Conservation (phyloP, 1,140 invertebrate genomes). For the Euura saliciscinereae region DNA sequence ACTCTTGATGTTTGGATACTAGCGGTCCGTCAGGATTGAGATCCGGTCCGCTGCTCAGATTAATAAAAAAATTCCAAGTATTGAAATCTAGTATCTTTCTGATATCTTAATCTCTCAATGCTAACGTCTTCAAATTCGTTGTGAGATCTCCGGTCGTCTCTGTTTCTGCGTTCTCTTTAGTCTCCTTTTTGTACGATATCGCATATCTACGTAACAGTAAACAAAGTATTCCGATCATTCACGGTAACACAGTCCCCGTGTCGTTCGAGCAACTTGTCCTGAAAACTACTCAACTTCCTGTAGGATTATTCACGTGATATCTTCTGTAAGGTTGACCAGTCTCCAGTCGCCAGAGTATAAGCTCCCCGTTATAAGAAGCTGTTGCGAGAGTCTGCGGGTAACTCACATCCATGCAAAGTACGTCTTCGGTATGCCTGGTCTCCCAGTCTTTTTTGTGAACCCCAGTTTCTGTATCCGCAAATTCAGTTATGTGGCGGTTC, state of each 20-base stretch:
- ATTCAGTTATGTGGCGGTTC: slow-evolving; percentile 73
- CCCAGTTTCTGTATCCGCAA: slow-evolving; percentile 63
- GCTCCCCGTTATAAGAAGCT: slow-evolving; percentile 73
- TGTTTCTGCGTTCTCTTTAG: slow-evolving; percentile 8
- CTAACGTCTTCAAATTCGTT: neutral
- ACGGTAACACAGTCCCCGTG: no score
- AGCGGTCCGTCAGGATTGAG: neutral
- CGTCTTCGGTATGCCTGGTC: slow-evolving; percentile 73
- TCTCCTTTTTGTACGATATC: slow-evolving; percentile 20
- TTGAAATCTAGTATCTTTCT: neutral
- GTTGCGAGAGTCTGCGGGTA: slow-evolving; percentile 73
- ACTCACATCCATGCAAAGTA: slow-evolving; percentile 67
- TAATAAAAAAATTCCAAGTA: neutral
- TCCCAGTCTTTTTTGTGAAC: slow-evolving; percentile 64
- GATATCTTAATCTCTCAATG: neutral
- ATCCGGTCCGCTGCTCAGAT: no score
- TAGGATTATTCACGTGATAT: slow-evolving; percentile 40
- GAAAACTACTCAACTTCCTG: slow-evolving; percentile 30
- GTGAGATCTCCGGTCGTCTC: neutral
- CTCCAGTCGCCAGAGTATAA: slow-evolving; percentile 78
- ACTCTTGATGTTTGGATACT: slow-evolving; percentile 26
- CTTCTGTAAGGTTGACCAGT: slow-evolving; percentile 70
- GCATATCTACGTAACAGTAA: slow-evolving; percentile 10
- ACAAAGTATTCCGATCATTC: neutral
- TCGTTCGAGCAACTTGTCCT: neutral